Percentiles rank a stretch among this genome's conserved stretches.
These are phyloP conservation scores for Bos indicus DNA, from an alignment of 2,113 vertebrate species.

Conservation along the genomic window DNA sequence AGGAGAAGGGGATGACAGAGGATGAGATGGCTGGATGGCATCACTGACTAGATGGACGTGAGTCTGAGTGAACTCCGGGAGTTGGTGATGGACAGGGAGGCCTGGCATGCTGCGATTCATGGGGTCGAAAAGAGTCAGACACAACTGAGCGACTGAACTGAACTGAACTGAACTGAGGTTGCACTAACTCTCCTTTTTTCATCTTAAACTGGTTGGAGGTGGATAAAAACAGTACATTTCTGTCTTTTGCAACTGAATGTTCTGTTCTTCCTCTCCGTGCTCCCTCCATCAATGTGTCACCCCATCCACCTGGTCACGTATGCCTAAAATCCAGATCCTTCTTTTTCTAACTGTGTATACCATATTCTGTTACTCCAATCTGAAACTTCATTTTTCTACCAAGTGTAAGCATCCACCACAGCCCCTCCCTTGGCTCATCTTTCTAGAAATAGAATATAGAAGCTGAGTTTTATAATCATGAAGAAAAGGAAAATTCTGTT, in stretches of 20 bases:
- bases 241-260: not conserved
- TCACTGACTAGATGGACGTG: too few species aligned
- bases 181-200: not conserved
- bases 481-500: constrained; percentile 8
- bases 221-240: not conserved
- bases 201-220: not conserved
- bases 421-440: not conserved
- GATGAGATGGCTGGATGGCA: too few species aligned
- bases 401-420: not conserved
- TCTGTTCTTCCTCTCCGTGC: not conserved
- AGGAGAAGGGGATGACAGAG: too few species aligned
- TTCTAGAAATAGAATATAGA: not conserved
- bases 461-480: not conserved
- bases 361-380: not conserved
- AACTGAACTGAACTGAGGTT: not conserved
- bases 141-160: too few species aligned
- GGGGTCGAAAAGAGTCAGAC: too few species aligned
- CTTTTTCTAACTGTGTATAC: not conserved
- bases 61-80: too few species aligned
- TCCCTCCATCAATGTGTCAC: not conserved
- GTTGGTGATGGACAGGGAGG: too few species aligned
- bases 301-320: not conserved
- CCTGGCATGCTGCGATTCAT: too few species aligned
- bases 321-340: not conserved
- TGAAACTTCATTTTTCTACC: not conserved